Evolutionary conservation across 2,888 invertebrate genomes (phyloP).

Genomic region (Megastigmus dorsalis): DNA sequence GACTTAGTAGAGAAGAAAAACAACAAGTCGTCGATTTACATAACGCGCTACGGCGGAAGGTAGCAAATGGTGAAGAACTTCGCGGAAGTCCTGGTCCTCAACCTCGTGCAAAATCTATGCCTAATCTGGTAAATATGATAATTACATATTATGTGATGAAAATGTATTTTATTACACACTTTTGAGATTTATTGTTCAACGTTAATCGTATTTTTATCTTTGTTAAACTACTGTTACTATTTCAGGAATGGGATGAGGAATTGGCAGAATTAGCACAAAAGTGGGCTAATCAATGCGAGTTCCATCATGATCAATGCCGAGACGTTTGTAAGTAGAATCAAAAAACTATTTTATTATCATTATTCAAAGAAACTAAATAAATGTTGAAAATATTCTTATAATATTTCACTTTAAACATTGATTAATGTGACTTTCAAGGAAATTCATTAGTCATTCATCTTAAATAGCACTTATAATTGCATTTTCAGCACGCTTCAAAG

Average conservation of each 20-base stretch:
- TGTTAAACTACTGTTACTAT: too few species aligned
- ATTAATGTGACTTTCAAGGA: too few species aligned
- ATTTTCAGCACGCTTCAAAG: slow-evolving; percentile 64
- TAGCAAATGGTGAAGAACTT: slow-evolving; percentile 58
- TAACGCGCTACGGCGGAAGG: too few species aligned
- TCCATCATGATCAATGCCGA: slow-evolving; percentile 70
- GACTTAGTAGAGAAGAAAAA: too few species aligned
- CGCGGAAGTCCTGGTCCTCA: slow-evolving; percentile 61
- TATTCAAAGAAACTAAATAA: not conserved
- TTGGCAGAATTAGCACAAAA: slow-evolving; percentile 63
- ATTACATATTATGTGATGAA: not conserved
- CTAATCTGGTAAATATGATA: slow-evolving; percentile 54
- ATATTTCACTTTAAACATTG: not conserved
- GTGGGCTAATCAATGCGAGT: slow-evolving; percentile 73
- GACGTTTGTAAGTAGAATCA: slow-evolving; percentile 62
- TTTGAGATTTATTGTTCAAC: not conserved
- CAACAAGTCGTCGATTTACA: too few species aligned
- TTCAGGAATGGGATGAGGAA: too few species aligned
- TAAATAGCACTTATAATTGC: not conserved
- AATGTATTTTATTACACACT: not conserved
- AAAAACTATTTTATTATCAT: too few species aligned
- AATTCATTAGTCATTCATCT: not conserved
- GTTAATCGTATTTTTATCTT: not conserved
- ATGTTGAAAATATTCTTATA: not conserved
- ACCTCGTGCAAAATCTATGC: slow-evolving; percentile 57